Conservation (phyloP, 2,888 invertebrate species). For the Drosophila affinis region DNA sequence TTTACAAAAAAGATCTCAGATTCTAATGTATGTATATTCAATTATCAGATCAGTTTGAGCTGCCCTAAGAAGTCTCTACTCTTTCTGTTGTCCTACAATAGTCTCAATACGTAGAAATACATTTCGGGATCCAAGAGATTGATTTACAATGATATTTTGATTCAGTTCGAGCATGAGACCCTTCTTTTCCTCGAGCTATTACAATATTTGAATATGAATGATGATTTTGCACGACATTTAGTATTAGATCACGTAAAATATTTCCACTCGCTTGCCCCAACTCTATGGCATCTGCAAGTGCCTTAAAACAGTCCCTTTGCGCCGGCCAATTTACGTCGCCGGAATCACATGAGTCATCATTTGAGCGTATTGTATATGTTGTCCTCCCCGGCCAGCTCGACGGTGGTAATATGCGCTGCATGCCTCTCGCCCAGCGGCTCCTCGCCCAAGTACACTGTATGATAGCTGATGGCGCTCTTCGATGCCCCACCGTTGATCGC, state of each 20-base stretch:
- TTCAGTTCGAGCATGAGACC: conserved; percentile 18
- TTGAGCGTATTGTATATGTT: conserved; percentile 84
- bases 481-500: conserved; percentile 80
- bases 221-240: not conserved
- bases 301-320: conserved; percentile 72
- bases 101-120: not conserved
- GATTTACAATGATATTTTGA: not conserved
- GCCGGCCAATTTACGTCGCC: conserved; percentile 80
- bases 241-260: not conserved
- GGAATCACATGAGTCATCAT: conserved; percentile 83
- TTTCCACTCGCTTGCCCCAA: conserved; percentile 8
- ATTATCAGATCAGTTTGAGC: not conserved
- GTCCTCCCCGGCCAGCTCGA: conserved; percentile 77
- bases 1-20: not conserved
- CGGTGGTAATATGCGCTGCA: conserved; percentile 72
- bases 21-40: not conserved
- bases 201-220: not conserved
- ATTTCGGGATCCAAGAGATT: not conserved
- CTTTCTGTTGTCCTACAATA: no score
- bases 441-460: conserved; percentile 79
- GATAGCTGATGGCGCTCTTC: conserved; percentile 80
- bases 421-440: conserved; percentile 77
- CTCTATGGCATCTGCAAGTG: conserved; percentile 1
- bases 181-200: no score
- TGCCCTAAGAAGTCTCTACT: not conserved